Base-by-base conservation (phyloP, 2,888 invertebrate genomes). In the Limenitis camilla region DNA sequence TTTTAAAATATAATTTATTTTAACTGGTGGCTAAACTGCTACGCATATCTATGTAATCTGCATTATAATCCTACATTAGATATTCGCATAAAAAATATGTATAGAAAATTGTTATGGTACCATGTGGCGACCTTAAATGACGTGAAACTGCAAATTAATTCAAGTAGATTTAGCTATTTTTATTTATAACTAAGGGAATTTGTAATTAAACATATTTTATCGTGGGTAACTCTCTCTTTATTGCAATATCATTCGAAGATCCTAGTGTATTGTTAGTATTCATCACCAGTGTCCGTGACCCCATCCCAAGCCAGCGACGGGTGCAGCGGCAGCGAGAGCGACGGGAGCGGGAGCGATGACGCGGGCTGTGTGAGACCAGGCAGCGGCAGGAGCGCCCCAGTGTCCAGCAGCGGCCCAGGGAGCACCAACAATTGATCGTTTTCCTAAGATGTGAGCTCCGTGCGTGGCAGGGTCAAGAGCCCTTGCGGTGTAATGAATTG, bases 191-290 rank as follows among this genome's bases (percentile, higher is more conserved):
- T 8, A 8, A 29, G 32, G 29, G 28, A 29, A 39, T 1, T 19
- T 19, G 40, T 40, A 48, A 31, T 8, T 40, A 44, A 61, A 53
- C 30, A 41, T 28, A 36, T 41, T 36, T 49, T 10, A 36, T 35
- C 59, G 53, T 62, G 64, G 65, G 81, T 81, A 85, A 83, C 84
- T 85, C 84, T 83, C 83, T 84, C 81, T 80, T 80, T 81, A 76
- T 58, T 62, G 63, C 69, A 62, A 60, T 55, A 57, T 52, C 52
- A 49, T 52, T 60, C 52, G 48, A 60, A 47, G 40, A 52, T 50
- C 49, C 57, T 62, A 63, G 53, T 48, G 40, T 55, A 58, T 38
- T 42, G 55, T 45, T 62, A 65, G 61, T 66, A 55, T 61, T 58
- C 61, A 65, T 81, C 67, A 81, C 78, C 81, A 79, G 60, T 64